A percentile compares a stretch with the other conserved stretches of the same genome.
These are phyloP conservation scores for Orchesella cincta DNA, from an alignment of 1,140 invertebrate genomes.

Conservation along the genomic window DNA sequence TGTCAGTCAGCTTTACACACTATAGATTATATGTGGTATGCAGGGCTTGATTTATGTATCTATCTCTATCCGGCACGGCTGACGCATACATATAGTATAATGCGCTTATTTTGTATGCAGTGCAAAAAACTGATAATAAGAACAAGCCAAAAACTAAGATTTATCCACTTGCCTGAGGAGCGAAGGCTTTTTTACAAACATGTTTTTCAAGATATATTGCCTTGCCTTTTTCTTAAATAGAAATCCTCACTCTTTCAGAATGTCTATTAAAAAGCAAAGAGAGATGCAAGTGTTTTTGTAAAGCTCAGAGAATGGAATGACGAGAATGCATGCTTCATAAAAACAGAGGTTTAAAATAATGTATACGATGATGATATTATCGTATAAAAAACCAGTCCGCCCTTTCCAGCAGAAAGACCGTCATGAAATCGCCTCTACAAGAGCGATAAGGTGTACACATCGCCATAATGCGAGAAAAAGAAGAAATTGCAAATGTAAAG, in stretches of 20 bases:
- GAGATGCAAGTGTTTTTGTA: background rate
- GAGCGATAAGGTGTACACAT: no score
- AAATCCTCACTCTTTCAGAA: no score
- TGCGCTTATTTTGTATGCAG: slow-evolving; percentile 7
- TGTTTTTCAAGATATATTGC: slow-evolving; percentile 27
- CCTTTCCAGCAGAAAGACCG: slow-evolving; percentile 18
- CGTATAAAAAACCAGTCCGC: slow-evolving; percentile 17
- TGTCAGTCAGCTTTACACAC: no score
- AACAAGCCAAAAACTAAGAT: slow-evolving; percentile 23
- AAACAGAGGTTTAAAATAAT: no score
- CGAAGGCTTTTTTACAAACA: slow-evolving; percentile 20
- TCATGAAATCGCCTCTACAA: no score
- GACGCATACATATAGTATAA: background rate
- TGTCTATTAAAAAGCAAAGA: background rate
- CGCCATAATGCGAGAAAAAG: slow-evolving; percentile 9
- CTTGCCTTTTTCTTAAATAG: no score
- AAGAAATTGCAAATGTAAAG: no score
- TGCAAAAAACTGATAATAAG: slow-evolving; percentile 18
- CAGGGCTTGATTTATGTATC: background rate
- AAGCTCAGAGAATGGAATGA: background rate
- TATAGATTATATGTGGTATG: background rate
- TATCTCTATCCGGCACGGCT: background rate
- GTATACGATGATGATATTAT: no score
- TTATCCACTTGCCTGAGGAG: slow-evolving; percentile 26
- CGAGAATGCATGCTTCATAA: slow-evolving; percentile 7